Evolutionary conservation across 2,797 vertebrate species (phyloP), one percentile per base, ranked within the genome.

Genomic region (Margarornis squamiger): DNA sequence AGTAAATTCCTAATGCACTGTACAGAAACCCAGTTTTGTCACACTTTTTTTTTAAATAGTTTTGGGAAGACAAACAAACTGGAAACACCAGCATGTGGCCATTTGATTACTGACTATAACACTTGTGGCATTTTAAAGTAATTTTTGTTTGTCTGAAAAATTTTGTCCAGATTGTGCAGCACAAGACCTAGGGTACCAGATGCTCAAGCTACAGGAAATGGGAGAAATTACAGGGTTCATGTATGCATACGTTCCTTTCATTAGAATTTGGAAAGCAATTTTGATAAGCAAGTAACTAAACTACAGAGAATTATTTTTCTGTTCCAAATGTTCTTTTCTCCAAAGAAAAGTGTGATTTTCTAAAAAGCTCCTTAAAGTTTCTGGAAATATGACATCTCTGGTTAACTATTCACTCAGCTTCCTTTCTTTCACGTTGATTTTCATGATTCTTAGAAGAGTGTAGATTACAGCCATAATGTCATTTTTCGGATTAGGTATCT

Each of bases 241-340:
- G 82, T 80, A 66, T 34, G 26, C 27, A 41, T 83, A 74, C 18
- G n/a, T 82, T 91, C 63, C 70, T 91, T 71, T 61, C n/a, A 49
- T 41, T 82, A 65, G 21, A 84, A 78, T 32, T 62, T 30, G 34
- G 52, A 90, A 67, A 86, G 29, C n/a, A 72, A 73, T 74, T 88
- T 81, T 91, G 89, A 95, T 93, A 81, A 92, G 49, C n/a, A 58
- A 82, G 39, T 76, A 62, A 57, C 58, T 61, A 45, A 46, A 87
- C 24, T 27, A 23, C n/a, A 85, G 36, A 70, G 19, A 85, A 90
- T 49, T 54, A 27, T 32, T 90, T 90, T 80, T 74, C 52, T 57
- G 74, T 90, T 79, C 59, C 78, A 71, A 73, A 59, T 59, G 52
- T 41, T 26, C 10, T 54, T 73, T 94, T 82, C 57, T 41, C 52